Evolutionary conservation across 1,140 invertebrate species (phyloP), one percentile per base, ranked within the genome.

Genomic region (Piezodorus guildinii): DNA sequence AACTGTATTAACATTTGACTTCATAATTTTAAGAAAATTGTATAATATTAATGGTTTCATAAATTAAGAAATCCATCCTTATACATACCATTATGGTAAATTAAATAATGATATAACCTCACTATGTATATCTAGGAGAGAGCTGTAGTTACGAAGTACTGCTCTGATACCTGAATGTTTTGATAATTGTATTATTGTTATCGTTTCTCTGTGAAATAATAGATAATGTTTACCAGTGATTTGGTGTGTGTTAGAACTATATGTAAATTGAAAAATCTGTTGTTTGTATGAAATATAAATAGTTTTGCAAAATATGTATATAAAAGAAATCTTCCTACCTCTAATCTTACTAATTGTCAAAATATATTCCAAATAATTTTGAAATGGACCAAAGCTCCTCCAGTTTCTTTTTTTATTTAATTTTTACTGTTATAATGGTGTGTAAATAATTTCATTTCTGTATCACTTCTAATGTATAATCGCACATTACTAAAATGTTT

Each of bases 281-380:
- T 49, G 17, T 46, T 46, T 46, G 46, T 49, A 49, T 10, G 46
- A 49, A 49, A 49, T 49, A 49, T 49, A 49, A 49, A 49, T 49
- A 49, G 46, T 49, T 49, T 49, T 49, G 46, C 46, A n/a, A 49
- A 49, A 19, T 49, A 49, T 49, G 46, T 49, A 49, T 49, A 49
- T 49, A 49, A 49, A 49, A 49, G 21, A 49, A 49, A 49, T 49
- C 46, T 49, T 49, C 46, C 46, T 49, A 49, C 46, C 46, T 49
- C 46, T 49, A 49, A 19, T 49, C n/a, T 49, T 19, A 49, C 6
- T 49, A 49, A 49, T 49, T 19, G 21, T 49, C 46, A 49, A 21
- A 49, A 5, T 49, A 49, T 49, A 49, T 19, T 49, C n/a, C 46
- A 49, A 21, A 49, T 21, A 49, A 49, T 49, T 49, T 19, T 49